Percentiles rank a stretch among this genome's conserved stretches.
phyloP scores from a whole-genome alignment of 30 jellyfish, hydroid and myxozoan species.

The Hydractinia symbiolongicarpus region DNA sequence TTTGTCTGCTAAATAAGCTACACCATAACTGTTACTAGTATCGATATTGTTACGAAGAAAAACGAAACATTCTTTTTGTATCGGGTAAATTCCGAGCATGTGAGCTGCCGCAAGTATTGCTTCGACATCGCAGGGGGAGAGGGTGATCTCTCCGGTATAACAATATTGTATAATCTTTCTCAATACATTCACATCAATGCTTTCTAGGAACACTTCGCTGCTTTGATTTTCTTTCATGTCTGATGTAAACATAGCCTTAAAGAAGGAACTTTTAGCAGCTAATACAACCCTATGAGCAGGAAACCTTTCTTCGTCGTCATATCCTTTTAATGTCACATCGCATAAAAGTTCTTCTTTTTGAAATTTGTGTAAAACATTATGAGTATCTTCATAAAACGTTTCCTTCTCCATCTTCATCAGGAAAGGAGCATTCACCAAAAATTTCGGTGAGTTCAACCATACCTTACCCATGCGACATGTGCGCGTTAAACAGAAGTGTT shows the following conservation, averaged over 20 bases:
- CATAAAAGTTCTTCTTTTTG: background rate
- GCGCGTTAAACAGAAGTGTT: too few species aligned
- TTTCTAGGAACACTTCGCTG: background rate
- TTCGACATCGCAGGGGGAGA: background rate
- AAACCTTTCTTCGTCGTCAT: background rate
- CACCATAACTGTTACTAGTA: background rate
- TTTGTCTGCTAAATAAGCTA: conserved; percentile 1
- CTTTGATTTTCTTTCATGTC: background rate
- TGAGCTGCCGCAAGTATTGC: background rate
- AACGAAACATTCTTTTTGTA: background rate
- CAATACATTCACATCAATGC: background rate
- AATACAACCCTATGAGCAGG: background rate
- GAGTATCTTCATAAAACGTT: background rate
- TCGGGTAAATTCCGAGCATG: background rate
- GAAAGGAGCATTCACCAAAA: too few species aligned
- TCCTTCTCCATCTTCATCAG: background rate
- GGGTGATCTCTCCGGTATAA: background rate
- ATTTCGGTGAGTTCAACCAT: too few species aligned
- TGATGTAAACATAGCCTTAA: conserved; percentile 8
- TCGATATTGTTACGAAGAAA: background rate
- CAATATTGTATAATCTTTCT: background rate
- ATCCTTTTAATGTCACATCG: background rate
- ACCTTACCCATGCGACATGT: too few species aligned
- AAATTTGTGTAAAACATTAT: background rate
- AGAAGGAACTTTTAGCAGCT: background rate